Base-by-base conservation (phyloP, 2,113 vertebrate species). In the Gila orcuttii region DNA sequence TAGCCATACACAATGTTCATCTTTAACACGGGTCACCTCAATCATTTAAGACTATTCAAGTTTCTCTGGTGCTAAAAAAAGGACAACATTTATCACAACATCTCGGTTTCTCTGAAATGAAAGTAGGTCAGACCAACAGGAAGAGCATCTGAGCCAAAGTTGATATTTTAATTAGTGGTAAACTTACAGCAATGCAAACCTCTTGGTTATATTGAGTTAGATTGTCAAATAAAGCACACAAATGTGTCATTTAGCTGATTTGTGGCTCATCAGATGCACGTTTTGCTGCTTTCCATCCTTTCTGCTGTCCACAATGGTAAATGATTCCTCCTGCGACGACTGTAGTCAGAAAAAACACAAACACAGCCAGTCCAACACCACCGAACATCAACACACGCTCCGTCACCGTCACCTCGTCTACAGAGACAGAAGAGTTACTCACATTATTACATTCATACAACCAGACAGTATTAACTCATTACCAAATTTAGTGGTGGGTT, bases 331-430 rank as follows among this genome's bases (percentile, higher is more conserved):
- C 13, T 17, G 62, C 13, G 2, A 66, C 0, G 6, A 66, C 2
- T 31, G 28, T 66, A 31, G 62, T 4, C 62, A 66, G 13, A 31
- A 66, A 66, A 66, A 66, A 66, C 62, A 66, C 62, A 1, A 7
- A 2, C 8, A 10, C 2, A 13, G 62, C 62, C 62, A 66, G 62
- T 3, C 28, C 62, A 66, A 66, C 62, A 66, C 62, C 28, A 31
- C 2, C 28, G 13, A 66, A 31, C 62, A 66, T 66, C 62, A 25
- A 3, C 7, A 9, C 8, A 2, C 57, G 7, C 59, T 60, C n/a
- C 0, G 1, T 60, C 1, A 0, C 0, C 0, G 23, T 25, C n/a
- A 25, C 59, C 0, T 1, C 59, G 4, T 25, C 59, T 25, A 62
- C n/a, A 66, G 62, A 17, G 4, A 66, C 13, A 66, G 0, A 64